These are phyloP conservation scores for Ciconia stormi DNA, from an alignment of 2,113 vertebrate species.

Conservation along the genomic window DNA sequence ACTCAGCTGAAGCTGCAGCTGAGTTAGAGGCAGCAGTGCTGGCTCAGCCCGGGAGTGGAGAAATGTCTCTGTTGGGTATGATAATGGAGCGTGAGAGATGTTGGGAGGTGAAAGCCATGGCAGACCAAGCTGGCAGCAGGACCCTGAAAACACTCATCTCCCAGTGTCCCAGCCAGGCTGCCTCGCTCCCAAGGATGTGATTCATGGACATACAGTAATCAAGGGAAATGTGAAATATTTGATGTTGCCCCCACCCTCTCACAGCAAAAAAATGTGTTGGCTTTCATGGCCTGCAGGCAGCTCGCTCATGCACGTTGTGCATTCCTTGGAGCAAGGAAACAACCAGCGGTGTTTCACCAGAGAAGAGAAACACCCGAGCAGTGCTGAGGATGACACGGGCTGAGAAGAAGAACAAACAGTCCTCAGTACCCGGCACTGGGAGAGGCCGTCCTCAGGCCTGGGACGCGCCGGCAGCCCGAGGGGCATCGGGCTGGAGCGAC, in stretches of 20 bases:
- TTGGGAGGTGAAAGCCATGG: neutral
- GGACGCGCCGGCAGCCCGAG: neutral
- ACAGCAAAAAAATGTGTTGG: neutral
- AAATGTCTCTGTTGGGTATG: neutral
- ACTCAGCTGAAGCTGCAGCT: neutral
- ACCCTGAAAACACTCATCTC: fast-evolving
- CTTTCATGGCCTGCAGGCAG: neutral
- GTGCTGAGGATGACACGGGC: neutral
- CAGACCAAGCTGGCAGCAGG: neutral
- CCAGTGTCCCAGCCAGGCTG: neutral
- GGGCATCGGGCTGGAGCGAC: fast-evolving
- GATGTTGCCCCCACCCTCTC: neutral
- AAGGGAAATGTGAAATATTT: neutral
- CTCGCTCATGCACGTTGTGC: fast-evolving
- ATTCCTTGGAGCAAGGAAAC: neutral
- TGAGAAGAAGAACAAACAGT: neutral
- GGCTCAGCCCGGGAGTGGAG: neutral
- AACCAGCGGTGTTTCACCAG: fast-evolving
- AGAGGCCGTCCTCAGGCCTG: neutral
- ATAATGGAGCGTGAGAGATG: neutral
- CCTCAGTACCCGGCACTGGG: neutral
- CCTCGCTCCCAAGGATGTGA: neutral
- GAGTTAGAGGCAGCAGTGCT: neutral
- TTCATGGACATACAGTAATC: neutral
- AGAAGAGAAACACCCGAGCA: neutral